Evolutionary conservation across 2,888 invertebrate genomes (phyloP), one percentile per base, ranked within the genome.

Genomic region (Thymelicus acteon): DNA sequence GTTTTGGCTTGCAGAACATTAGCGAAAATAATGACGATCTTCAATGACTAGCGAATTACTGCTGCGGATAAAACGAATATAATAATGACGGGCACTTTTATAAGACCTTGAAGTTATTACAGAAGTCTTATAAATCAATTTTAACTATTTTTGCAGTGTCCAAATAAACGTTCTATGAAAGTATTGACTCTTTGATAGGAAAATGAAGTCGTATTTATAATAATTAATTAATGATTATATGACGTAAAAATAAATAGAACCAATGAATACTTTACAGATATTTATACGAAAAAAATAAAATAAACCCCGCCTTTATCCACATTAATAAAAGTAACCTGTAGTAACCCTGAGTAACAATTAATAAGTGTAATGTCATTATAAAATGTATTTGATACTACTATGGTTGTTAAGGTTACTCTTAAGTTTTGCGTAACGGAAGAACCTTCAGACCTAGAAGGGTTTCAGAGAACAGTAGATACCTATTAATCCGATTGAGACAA

Each of bases 1-100:
- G 76, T 76, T 62, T 62, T 62, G 62, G 62, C 48, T n/a, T 7
- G 31, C n/a, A 8, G 13, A 8, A 6, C 62, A 62, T 62, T 62
- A 62, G 62, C 62, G 62, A 62, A 62, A 48, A 31, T 62, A n/a
- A 62, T 48, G 48, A 47, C 31, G 8, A 31, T 13, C 6, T 8
- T 44, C 37, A 62, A 62, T 49, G 48, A 48, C 31, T 49, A n/a
- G 15, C 7, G 49, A 12, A 12, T 31, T 12, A 57, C 24, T 1
- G 3, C 6, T 24, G 6, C 6, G 57, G 57, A 31, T 31, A 57
- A 31, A 19, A 8, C 8, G 6, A 54, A 57, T 31, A 52, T 52
- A 44, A 47, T 61, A 12, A 61, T 61, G 61, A 47, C 61, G 24
- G 8, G 13, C 47, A 61, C 24, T 44, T 61, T 61, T 44, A 8